A percentile compares a stretch with the other conserved stretches of the same genome.
These are phyloP conservation scores for Lates japonicus DNA, from an alignment of 2,797 vertebrate species.

Conservation along the genomic window DNA sequence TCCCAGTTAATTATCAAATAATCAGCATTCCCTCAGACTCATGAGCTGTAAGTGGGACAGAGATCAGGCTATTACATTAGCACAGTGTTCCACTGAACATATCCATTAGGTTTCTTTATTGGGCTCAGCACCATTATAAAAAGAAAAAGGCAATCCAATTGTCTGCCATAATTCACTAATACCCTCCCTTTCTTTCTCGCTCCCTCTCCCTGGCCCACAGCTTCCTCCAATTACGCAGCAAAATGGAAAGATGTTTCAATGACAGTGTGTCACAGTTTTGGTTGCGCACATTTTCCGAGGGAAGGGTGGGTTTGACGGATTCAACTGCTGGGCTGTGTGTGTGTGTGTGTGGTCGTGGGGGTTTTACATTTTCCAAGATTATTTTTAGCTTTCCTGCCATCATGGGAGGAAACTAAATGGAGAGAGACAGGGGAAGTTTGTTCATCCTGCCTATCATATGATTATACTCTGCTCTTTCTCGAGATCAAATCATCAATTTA, in stretches of 20 bases:
- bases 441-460: neutral
- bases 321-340: neutral
- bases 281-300: constrained; percentile 1
- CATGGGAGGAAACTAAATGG: no score
- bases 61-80: constrained; percentile 60
- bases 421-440: no score
- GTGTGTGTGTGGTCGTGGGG: no score
- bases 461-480: neutral
- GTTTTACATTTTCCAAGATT: constrained; percentile 2
- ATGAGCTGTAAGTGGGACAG: constrained; percentile 61
- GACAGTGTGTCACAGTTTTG: constrained; percentile 27
- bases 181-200: neutral
- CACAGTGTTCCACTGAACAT: constrained; percentile 45
- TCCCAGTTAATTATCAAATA: constrained; percentile 67
- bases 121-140: constrained; percentile 55
- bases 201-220: neutral
- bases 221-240: constrained; percentile 36
- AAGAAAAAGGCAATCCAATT: constrained; percentile 53
- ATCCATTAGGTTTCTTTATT: constrained; percentile 65
- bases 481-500: neutral
- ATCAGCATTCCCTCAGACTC: constrained; percentile 60
- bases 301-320: neutral
- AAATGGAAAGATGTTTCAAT: constrained; percentile 49
- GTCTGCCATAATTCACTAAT: constrained; percentile 60
- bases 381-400: constrained; percentile 1